A percentile compares a stretch with the other conserved stretches of the same genome.
These are phyloP conservation scores for Pyrocoelia pectoralis DNA, from an alignment of 2,888 invertebrate species.

Conservation along the genomic window DNA sequence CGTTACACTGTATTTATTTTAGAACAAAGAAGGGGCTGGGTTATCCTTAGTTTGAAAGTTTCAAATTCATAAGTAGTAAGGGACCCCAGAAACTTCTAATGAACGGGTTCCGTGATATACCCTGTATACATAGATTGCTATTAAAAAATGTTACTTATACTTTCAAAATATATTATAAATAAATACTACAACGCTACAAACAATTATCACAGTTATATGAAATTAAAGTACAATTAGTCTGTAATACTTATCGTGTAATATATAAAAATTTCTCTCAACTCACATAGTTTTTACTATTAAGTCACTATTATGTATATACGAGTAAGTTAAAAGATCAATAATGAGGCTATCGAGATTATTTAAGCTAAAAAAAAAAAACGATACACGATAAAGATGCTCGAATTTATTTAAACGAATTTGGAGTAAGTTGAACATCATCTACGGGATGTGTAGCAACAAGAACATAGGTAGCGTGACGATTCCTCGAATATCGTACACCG, in stretches of 20 bases:
- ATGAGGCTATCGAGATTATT: background rate
- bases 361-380: slow-evolving; percentile 2
- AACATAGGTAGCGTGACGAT: slow-evolving; percentile 28
- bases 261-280: background rate
- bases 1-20: too few relatives aligned
- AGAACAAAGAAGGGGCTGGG: too few relatives aligned
- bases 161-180: slow-evolving; percentile 31
- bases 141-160: too few relatives aligned
- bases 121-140: too few relatives aligned
- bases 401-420: slow-evolving; percentile 17
- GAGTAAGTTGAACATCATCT: slow-evolving; percentile 20
- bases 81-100: too few relatives aligned
- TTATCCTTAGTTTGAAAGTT: too few relatives aligned
- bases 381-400: background rate
- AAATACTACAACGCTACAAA: slow-evolving; percentile 23
- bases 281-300: background rate
- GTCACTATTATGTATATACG: background rate
- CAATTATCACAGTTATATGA: slow-evolving; percentile 32
- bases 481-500: slow-evolving; percentile 41
- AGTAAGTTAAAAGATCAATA: background rate
- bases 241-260: background rate
- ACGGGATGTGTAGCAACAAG: slow-evolving; percentile 27
- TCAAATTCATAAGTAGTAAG: too few relatives aligned
- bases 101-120: too few relatives aligned
- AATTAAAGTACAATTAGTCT: slow-evolving; percentile 12